Base-by-base conservation (phyloP, 1,140 invertebrate species). In the Ceratosolen solmsi region DNA sequence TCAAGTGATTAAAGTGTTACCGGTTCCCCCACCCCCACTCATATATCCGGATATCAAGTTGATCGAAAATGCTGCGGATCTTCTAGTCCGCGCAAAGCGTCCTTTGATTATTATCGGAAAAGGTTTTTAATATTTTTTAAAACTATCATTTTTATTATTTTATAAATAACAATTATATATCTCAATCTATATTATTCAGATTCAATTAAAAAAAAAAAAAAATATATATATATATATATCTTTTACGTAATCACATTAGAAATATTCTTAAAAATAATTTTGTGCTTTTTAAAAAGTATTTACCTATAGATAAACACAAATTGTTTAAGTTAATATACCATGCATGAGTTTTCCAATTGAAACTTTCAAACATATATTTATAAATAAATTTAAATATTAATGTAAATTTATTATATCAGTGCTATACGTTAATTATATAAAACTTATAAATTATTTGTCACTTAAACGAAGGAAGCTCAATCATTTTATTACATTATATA, bases 81-180 rank as follows among this genome's bases (percentile, higher is more conserved):
- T 97, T 27, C 86, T 99, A 15, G 91, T 92, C 0, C 90, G 90
- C 72, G 96, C 98, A 0, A 93, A 96, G 89, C 93, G 94, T 33
- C 98, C 98, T 1, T 91, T 99, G 25, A 93, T 99, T 7, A 96
- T 99, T 70, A 92, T 99, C n/a, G 98, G 98, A 58, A 99, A 99
- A 94, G 98, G 97, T 87, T 58, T 54, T 25, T 11, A 56, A 71
- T 27, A 38, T 71, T 71, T 0, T 49, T 25, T n/a, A 27, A 2
- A 3, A 11, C 2, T n/a, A 0, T 70, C 17, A 1, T 46, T 70
- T 41, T 70, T n/a, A 11, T 7, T 41, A 25, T 70, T 70, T 33
- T 20, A 36, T 36, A 63, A 33, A 17, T 33, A 9, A 63, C n/a
- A n/a, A 27, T 36, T 36, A 56, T 33, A 2, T 25, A 30, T 38